Base-by-base conservation (phyloP, 2,113 vertebrate species). In the Otis tarda region DNA sequence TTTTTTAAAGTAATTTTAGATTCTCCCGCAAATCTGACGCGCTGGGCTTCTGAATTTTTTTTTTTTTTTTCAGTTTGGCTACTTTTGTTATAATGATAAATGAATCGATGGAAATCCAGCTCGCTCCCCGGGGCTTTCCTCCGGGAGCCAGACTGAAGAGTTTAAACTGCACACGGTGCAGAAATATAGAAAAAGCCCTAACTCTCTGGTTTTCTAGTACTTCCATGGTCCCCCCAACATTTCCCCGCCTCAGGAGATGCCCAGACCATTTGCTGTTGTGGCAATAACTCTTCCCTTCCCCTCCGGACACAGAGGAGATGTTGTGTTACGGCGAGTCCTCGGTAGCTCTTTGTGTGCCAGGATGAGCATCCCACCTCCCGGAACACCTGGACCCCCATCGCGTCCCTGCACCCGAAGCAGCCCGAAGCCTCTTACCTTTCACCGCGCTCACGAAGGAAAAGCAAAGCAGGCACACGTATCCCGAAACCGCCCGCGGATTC, bases 341-440 rank as follows among this genome's bases (percentile, higher is more conserved):
- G 20, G 24, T 41, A 20, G 68, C 13, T 67, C 25, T 75, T 73
- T 59, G 59, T 39, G 53, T 7, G 8, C 25, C 1, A 15, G 43
- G 67, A 81, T 9, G 33, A 90, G 70, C 69, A 91, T 49, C 78
- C 39, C 10, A 0, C 30, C 18, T 76, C 53, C 35, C 5, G 0
- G 2, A 23, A 21, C 17, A 60, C 10, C 84, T 6, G 0, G 11
- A 55, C 39, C 63, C 45, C 45, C 0, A 0, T 6, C 0, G 2
- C 27, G 19, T 30, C 67, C 43, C 56, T 25, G 45, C 7, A 50
- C 30, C 60, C 10, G 0, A 55, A 61, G 2, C 37, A 60, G 9
- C 53, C 47, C 52, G 0, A 81, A 87, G 11, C 4, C 52, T 82
- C 97, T 96, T 97, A 97, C 97, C 96, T 95, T 85, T 68, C 28